Percentiles rank a stretch among this genome's conserved stretches.
These are phyloP conservation scores for Pelochelys cantorii DNA, from an alignment of 2,797 vertebrate genomes.

Conservation along the genomic window DNA sequence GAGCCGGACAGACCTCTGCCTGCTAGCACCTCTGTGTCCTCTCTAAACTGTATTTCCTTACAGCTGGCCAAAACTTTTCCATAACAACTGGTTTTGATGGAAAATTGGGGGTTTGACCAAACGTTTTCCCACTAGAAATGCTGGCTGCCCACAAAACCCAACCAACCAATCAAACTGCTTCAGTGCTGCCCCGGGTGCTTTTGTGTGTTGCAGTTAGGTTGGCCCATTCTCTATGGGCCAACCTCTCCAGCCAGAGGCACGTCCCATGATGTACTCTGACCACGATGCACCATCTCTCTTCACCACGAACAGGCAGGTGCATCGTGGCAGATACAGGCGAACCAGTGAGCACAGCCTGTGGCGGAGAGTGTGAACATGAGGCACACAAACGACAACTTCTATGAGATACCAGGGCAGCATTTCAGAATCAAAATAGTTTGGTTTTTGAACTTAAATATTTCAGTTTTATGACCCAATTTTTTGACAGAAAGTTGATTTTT, in stretches of 20 bases:
- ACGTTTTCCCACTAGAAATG: background rate
- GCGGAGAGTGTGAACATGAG: background rate
- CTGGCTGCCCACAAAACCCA: background rate
- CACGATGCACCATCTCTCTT: background rate
- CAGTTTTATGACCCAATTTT: background rate
- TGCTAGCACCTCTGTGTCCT: background rate
- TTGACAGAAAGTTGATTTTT: background rate
- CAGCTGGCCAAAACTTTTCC: accelerated
- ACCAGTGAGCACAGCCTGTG: background rate
- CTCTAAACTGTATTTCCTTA: background rate
- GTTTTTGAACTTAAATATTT: background rate
- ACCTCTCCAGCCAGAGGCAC: background rate
- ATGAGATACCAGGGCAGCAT: background rate
- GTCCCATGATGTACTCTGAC: background rate
- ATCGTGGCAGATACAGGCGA: background rate
- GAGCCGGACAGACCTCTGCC: accelerated
- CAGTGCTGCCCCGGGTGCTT: accelerated
- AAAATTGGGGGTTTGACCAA: background rate
- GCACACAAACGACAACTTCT: background rate
- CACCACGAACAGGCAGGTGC: background rate
- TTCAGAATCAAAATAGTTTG: background rate
- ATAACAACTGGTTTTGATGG: background rate
- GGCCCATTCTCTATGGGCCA: background rate
- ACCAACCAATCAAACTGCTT: background rate
- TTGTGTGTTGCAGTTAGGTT: accelerated